Evolutionary conservation across 2,888 invertebrate genomes (phyloP).

Genomic region (Eupithecia tripunctaria): DNA sequence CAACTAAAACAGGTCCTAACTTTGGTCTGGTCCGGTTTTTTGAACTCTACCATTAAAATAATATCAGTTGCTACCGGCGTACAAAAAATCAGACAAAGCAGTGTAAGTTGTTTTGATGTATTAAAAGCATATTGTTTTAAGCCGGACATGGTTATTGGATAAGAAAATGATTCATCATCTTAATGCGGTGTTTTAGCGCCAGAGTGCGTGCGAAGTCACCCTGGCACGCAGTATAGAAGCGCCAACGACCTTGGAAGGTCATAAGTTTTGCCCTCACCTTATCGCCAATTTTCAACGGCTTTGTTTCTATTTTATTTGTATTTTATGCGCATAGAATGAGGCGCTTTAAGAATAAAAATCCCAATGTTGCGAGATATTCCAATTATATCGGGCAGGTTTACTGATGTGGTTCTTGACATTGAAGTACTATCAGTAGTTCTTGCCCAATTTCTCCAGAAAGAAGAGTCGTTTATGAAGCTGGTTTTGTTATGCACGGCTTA

Average conservation of each 20-base stretch:
- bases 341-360: not conserved
- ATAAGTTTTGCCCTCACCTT: slow-evolving; percentile 48
- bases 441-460: not conserved
- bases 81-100: not conserved
- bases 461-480: not conserved
- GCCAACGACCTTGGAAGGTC: slow-evolving; percentile 73
- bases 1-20: slow-evolving; percentile 40
- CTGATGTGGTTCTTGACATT: too few relatives aligned
- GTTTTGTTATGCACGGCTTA: not conserved
- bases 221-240: slow-evolving; percentile 51
- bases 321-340: not conserved
- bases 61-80: not conserved
- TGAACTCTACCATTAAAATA: slow-evolving; percentile 30
- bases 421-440: too few relatives aligned
- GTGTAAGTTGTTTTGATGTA: slow-evolving; percentile 1
- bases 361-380: not conserved
- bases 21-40: slow-evolving; percentile 19
- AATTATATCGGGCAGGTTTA: not conserved
- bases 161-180: slow-evolving; percentile 45
- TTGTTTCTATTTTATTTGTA: slow-evolving; percentile 30
- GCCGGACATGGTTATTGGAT: slow-evolving; percentile 35
- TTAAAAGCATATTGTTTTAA: not conserved
- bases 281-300: slow-evolving; percentile 48
- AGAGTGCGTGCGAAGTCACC: slow-evolving; percentile 52
- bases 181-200: slow-evolving; percentile 40